Conservation (phyloP, 2,113 vertebrate genomes). For the Brachypodius melanocephalos region DNA sequence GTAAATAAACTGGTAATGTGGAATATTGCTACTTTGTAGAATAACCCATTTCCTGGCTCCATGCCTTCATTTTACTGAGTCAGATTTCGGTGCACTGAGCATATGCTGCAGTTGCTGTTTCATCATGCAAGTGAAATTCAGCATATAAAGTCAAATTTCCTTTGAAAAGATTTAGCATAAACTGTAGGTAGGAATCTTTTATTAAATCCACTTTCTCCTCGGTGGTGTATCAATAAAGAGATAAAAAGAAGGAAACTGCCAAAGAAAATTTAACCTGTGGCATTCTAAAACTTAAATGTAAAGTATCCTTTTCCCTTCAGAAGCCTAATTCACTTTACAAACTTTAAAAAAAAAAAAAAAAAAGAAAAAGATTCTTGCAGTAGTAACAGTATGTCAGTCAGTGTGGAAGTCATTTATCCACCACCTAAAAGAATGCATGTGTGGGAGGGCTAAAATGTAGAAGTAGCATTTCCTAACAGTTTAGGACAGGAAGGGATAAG, state of each 20-base stretch:
- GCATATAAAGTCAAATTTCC: neutral
- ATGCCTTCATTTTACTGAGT: neutral
- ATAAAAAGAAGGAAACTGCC: neutral
- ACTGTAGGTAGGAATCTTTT: neutral
- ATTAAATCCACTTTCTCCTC: neutral
- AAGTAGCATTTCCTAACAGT: neutral
- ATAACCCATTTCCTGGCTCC: neutral
- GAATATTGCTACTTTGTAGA: neutral
- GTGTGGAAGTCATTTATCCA: neutral
- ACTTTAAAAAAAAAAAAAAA: neutral
- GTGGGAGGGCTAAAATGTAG: neutral
- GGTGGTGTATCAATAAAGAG: neutral
- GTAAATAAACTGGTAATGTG: neutral
- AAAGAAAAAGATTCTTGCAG: neutral
- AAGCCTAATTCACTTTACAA: neutral
- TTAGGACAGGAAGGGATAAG: neutral
- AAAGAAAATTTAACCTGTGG: neutral
- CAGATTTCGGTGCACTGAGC: neutral
- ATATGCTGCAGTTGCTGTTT: neutral
- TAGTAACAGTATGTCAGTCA: neutral
- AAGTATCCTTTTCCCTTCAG: neutral
- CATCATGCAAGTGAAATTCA: neutral
- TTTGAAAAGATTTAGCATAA: conserved; percentile 10
- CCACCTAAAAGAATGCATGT: neutral
- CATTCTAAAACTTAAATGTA: neutral